Conservation (phyloP, 2,113 vertebrate species). For the Oryzias celebensis region DNA sequence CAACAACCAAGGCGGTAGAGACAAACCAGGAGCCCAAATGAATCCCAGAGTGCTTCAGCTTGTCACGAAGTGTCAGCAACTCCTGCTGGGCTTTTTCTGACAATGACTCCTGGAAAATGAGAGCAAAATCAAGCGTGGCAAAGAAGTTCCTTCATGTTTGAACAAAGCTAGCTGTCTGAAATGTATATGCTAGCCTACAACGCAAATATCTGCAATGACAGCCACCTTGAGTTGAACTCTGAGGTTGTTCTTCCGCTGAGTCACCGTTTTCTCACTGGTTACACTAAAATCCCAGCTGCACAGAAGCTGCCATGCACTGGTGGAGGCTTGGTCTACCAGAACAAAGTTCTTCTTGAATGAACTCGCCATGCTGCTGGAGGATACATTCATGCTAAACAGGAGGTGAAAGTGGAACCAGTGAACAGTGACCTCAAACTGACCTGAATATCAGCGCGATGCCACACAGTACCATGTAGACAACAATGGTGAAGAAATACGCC, state of each 20-base stretch:
- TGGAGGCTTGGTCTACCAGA: conserved; percentile 62
- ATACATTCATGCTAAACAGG: not conserved
- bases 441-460: conserved; percentile 86
- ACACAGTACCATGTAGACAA: conserved; percentile 84
- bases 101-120: conserved; percentile 82
- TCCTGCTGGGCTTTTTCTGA: conserved; percentile 71
- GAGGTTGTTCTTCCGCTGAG: conserved; percentile 86
- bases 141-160: not conserved
- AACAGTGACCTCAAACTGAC: conserved; percentile 63
- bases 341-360: conserved; percentile 85
- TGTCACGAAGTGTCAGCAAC: conserved; percentile 64
- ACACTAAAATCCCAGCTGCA: conserved; percentile 94
- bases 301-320: conserved; percentile 83
- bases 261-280: conserved; percentile 85
- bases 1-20: conserved; percentile 75
- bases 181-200: not conserved
- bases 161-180: not conserved
- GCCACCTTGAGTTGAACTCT: conserved; percentile 87
- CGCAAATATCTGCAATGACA: not conserved
- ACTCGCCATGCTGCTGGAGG: conserved; percentile 82
- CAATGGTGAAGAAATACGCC: conserved; percentile 91
- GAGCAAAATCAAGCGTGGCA: not conserved
- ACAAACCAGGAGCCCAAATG: conserved; percentile 80
- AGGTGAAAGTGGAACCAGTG: not conserved
- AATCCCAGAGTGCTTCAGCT: conserved; percentile 54